Percentiles rank a stretch among this genome's conserved stretches.
These are phyloP conservation scores for Chrysopilus asiliformis DNA, from an alignment of 2,888 invertebrate genomes.

Conservation along the genomic window DNA sequence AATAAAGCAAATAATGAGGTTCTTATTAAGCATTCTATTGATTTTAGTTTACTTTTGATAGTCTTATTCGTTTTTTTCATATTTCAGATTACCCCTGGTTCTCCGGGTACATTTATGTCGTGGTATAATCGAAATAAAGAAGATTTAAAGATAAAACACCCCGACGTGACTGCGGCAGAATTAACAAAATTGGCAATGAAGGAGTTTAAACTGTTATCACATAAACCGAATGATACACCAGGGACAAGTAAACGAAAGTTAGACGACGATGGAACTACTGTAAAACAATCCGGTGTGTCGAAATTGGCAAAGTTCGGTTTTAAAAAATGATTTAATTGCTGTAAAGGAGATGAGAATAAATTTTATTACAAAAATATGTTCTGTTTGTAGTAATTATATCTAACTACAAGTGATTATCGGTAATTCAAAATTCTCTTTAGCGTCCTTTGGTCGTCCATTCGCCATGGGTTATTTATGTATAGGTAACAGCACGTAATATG, in stretches of 20 bases:
- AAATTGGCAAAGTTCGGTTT: conserved; percentile 37
- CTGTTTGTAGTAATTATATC: too few relatives aligned
- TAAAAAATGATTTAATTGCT: conserved; percentile 14
- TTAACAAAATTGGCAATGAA: conserved; percentile 41
- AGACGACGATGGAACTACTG: conserved; percentile 20
- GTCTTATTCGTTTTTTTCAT: conserved; percentile 1
- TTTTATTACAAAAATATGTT: too few relatives aligned
- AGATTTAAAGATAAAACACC: conserved; percentile 41
- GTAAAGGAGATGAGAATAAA: too few relatives aligned
- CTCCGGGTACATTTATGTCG: conserved; percentile 34
- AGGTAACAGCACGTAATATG: too few relatives aligned
- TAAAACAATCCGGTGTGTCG: conserved; percentile 16
- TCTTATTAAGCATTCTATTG: too few relatives aligned
- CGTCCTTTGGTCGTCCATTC: too few relatives aligned
- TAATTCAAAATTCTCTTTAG: too few relatives aligned
- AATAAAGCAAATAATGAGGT: conserved; percentile 16
- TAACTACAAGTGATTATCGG: too few relatives aligned
- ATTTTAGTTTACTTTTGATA: too few relatives aligned
- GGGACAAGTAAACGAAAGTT: conserved; percentile 35
- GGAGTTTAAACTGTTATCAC: conserved; percentile 20
- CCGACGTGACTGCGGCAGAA: conserved; percentile 41
- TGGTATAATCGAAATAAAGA: conserved; percentile 48
- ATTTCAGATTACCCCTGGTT: conserved; percentile 1
- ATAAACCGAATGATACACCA: not conserved
- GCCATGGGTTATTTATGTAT: too few relatives aligned